phyloP scores from a whole-genome alignment of 1,140 invertebrate species.

The Drosophila insularis region DNA sequence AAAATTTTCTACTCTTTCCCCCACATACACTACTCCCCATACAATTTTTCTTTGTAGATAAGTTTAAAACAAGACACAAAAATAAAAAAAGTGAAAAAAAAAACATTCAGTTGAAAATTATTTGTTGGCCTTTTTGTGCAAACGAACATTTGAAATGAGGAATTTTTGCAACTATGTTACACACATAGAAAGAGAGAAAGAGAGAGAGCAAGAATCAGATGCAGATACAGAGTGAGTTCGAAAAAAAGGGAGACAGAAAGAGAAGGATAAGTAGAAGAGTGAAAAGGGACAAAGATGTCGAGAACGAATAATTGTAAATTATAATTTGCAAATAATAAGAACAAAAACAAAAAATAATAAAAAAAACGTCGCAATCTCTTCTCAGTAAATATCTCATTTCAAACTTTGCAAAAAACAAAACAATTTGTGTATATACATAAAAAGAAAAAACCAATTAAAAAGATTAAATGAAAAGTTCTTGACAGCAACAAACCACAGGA shows the following conservation, averaged over 20 bases:
- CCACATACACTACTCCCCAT: not conserved
- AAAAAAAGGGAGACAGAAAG: not conserved
- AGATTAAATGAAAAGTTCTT: not conserved
- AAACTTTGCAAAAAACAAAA: not conserved
- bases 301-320: not conserved
- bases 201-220: not conserved
- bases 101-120: constrained; percentile 3
- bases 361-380: not conserved
- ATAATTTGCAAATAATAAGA: constrained; percentile 11
- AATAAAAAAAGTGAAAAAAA: constrained; percentile 10
- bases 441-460: not conserved
- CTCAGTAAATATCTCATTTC: not conserved
- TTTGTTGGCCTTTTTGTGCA: constrained; percentile 2
- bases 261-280: no score
- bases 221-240: not conserved
- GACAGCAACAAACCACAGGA: constrained; percentile 1
- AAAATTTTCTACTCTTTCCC: constrained; percentile 5
- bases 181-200: not conserved
- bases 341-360: constrained; percentile 11
- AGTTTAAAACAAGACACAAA: constrained; percentile 9
- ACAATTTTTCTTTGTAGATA: constrained; percentile 8
- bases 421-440: constrained; percentile 4
- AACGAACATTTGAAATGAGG: not conserved
- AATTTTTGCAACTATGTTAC: not conserved
- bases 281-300: no score